These are phyloP conservation scores for Agonopterix subpropinquella DNA, from an alignment of 2,888 invertebrate genomes.

Conservation along the genomic window DNA sequence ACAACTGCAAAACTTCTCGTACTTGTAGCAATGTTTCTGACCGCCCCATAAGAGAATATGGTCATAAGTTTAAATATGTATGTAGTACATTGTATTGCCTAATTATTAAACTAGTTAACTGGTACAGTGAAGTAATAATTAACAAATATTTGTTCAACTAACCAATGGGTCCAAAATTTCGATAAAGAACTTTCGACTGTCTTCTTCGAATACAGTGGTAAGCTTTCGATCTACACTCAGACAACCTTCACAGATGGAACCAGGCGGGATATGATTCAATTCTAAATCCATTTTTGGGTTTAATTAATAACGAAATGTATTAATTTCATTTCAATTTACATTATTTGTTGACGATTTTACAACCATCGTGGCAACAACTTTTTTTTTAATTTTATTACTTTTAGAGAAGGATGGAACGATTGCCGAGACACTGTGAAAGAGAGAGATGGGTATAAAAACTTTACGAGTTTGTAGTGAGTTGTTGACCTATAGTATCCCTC, in stretches of 20 bases:
- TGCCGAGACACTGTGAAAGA: too few species aligned
- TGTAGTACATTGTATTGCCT: not conserved
- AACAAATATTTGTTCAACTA: conserved; percentile 13
- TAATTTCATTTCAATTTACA: too few species aligned
- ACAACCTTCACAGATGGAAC: conserved; percentile 34
- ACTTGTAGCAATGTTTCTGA: not conserved
- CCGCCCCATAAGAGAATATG: too few species aligned
- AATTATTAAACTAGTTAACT: not conserved
- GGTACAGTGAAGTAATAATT: not conserved
- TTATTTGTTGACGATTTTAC: too few species aligned
- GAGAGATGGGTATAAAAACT: too few species aligned
- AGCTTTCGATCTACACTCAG: conserved; percentile 30
- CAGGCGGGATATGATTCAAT: conserved; percentile 8
- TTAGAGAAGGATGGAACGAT: too few species aligned
- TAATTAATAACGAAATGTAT: too few species aligned
- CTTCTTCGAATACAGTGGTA: conserved; percentile 18
- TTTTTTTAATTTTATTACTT: too few species aligned
- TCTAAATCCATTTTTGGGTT: conserved; percentile 10
- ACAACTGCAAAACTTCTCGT: too few species aligned
- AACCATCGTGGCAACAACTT: too few species aligned
- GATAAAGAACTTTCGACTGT: conserved; percentile 22
- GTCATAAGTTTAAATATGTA: not conserved
- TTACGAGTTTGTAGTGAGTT: too few species aligned
- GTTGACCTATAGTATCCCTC: too few species aligned
- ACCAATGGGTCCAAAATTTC: conserved; percentile 26